A percentile compares a stretch with the other conserved stretches of the same genome.
phyloP scores from a whole-genome alignment of 1,140 invertebrate species.

The Batillaria attramentaria region DNA sequence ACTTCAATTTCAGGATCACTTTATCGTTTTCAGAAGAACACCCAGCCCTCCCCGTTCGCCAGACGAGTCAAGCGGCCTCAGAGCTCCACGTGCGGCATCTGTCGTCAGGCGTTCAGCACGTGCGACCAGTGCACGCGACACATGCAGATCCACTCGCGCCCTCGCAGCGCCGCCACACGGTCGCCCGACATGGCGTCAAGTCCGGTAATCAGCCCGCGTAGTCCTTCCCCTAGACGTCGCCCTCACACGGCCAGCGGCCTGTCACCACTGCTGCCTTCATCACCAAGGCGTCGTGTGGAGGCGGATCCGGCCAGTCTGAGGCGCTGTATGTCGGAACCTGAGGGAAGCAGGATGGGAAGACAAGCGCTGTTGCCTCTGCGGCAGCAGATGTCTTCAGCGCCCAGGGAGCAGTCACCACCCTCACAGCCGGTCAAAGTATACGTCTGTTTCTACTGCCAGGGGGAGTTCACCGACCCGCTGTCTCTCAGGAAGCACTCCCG shows the following conservation, averaged over 20 bases:
- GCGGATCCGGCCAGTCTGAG: background rate
- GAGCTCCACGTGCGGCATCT: conserved; percentile 8
- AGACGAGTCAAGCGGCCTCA: background rate
- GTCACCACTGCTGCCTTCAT: background rate
- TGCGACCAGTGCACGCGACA: background rate
- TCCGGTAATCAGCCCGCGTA: background rate
- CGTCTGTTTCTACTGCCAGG: conserved; percentile 19
- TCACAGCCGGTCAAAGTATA: background rate
- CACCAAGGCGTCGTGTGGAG: background rate
- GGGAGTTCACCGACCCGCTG: conserved; percentile 1
- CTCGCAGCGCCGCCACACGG: background rate
- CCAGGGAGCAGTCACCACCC: background rate
- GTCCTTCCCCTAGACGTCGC: background rate
- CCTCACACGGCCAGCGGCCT: background rate
- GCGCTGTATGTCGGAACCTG: background rate
- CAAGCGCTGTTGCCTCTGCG: no score
- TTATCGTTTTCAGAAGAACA: background rate
- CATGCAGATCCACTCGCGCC: conserved; percentile 6
- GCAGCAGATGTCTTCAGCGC: background rate
- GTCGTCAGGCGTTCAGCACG: conserved; percentile 3
- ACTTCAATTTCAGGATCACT: background rate
- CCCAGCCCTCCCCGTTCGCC: background rate
- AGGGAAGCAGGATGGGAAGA: background rate
- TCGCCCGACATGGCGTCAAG: background rate
- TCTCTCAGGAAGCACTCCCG: conserved; percentile 5